These are phyloP conservation scores for Aspidapion aeneum DNA, from an alignment of 2,888 invertebrate genomes.

Conservation along the genomic window DNA sequence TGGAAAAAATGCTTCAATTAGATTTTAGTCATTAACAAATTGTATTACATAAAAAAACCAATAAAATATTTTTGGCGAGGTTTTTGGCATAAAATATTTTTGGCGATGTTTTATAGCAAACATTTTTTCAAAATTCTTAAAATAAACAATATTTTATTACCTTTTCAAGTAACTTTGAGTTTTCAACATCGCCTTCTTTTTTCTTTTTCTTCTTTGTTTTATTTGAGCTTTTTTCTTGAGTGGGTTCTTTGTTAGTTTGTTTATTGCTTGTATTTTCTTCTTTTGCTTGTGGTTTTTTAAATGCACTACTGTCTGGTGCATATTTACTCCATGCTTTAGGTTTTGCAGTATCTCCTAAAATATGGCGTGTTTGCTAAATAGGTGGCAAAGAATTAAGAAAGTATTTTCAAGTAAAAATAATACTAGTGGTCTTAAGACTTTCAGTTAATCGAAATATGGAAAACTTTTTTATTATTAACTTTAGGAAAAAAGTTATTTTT, in stretches of 20 bases:
- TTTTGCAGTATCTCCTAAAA: conserved; percentile 60
- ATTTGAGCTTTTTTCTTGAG: conserved; percentile 29
- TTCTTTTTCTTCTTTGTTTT: conserved; percentile 37
- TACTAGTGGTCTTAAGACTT: not conserved
- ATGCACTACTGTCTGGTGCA: conserved; percentile 70
- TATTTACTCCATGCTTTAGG: conserved; percentile 94
- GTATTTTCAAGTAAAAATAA: not conserved
- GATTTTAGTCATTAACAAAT: no score
- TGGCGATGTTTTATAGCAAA: no score
- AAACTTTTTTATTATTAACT: no score
- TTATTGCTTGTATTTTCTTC: conserved; percentile 28
- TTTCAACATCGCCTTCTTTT: conserved; percentile 55
- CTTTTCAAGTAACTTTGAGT: conserved; percentile 57
- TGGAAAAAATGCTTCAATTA: no score
- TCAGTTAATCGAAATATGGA: no score
- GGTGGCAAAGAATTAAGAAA: no score
- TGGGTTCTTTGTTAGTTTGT: conserved; percentile 30
- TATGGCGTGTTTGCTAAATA: no score
- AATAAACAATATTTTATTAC: conserved; percentile 44
- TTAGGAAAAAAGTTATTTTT: no score
- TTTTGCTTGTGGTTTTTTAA: conserved; percentile 48
- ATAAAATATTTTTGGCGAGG: no score
- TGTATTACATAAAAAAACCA: no score
- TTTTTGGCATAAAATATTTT: no score
- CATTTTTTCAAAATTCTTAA: no score